phyloP scores from a whole-genome alignment of 2,113 vertebrate species.

The Pleuronectes platessa region DNA sequence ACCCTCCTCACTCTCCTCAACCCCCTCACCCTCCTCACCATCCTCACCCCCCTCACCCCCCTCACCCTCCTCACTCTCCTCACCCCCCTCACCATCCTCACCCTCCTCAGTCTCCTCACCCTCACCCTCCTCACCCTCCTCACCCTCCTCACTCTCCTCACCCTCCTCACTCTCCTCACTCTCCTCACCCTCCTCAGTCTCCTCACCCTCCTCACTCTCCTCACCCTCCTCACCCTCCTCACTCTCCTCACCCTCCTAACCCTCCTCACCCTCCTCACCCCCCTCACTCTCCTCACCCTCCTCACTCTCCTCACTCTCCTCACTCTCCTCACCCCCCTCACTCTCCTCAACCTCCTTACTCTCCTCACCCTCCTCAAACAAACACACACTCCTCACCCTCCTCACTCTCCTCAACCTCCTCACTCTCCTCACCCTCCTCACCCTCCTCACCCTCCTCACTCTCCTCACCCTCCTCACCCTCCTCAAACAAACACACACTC shows the following conservation, averaged over 20 bases:
- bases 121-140: not conserved
- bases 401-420: no score
- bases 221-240: not conserved
- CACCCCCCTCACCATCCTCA: no score
- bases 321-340: not conserved
- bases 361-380: not conserved
- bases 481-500: no score
- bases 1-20: not conserved
- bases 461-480: not conserved
- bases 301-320: no score
- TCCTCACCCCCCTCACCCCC: no score
- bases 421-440: not conserved
- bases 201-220: not conserved
- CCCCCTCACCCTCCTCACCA: not conserved
- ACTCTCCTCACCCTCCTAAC: no score
- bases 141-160: not conserved
- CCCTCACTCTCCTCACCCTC: not conserved
- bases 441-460: not conserved
- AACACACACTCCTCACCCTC: not conserved
- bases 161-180: no score
- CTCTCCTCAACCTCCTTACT: no score
- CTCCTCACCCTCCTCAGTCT: no score
- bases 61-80: not conserved
- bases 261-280: not conserved
- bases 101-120: not conserved